Evolutionary conservation across 1,140 invertebrate genomes (phyloP).

Genomic region (Triops cancriformis): DNA sequence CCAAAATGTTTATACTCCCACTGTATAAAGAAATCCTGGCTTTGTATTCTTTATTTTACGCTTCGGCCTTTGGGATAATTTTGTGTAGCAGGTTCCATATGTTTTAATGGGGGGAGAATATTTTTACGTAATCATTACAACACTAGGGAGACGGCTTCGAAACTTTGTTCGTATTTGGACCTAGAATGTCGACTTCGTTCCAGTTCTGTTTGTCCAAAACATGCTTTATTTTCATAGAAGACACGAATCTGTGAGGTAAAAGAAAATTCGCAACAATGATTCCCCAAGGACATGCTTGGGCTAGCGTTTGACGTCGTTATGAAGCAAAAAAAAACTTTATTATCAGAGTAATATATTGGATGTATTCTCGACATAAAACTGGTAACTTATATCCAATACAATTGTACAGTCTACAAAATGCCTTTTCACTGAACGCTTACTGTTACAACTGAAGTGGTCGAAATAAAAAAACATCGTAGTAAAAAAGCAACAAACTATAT

Average conservation of each 20-base stretch:
- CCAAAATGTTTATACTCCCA: background rate
- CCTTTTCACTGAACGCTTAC: background rate
- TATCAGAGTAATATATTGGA: constrained; percentile 14
- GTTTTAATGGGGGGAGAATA: background rate
- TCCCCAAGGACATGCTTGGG: background rate
- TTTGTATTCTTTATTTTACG: background rate
- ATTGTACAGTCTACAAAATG: background rate
- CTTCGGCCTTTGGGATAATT: background rate
- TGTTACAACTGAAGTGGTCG: no score
- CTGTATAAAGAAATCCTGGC: background rate
- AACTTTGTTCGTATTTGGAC: background rate
- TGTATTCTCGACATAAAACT: background rate
- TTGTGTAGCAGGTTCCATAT: background rate
- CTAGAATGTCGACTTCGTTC: background rate
- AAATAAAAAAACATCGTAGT: no score
- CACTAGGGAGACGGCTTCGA: background rate
- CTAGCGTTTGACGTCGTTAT: background rate
- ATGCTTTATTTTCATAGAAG: background rate
- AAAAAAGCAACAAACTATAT: no score
- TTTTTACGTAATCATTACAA: background rate
- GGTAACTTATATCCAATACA: constrained; percentile 5
- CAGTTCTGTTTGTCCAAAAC: background rate
- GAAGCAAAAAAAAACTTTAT: background rate
- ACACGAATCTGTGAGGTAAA: background rate
- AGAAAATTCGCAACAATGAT: background rate